Evolutionary conservation across 2,113 vertebrate genomes (phyloP).

Genomic region (Orycteropus afer): DNA sequence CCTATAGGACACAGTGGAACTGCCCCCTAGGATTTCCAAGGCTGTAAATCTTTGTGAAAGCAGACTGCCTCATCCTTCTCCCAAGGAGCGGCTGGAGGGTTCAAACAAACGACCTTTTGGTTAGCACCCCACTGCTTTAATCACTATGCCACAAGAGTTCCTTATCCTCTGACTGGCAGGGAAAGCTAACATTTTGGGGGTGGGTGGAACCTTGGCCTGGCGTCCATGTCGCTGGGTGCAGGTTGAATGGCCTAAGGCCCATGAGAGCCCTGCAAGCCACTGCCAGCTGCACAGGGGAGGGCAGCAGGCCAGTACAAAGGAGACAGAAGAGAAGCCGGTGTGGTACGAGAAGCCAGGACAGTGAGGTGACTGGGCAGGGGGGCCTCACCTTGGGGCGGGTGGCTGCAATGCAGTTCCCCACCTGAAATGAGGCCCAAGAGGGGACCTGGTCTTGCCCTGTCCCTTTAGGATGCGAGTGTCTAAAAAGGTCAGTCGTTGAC

Average conservation of each 20-base stretch:
- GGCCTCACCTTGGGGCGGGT: background rate
- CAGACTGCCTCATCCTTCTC: too few relatives aligned
- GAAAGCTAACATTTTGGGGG: background rate
- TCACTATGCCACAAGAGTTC: too few relatives aligned
- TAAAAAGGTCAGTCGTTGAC: background rate
- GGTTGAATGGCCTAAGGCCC: background rate
- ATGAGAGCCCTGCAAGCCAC: background rate
- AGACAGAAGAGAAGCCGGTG: background rate
- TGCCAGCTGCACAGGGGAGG: background rate
- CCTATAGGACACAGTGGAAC: too few relatives aligned
- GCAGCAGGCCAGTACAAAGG: background rate
- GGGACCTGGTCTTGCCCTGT: background rate
- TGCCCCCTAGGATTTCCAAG: too few relatives aligned
- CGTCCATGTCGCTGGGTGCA: background rate
- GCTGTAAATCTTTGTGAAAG: too few relatives aligned
- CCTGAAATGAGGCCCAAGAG: background rate
- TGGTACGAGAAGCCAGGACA: background rate
- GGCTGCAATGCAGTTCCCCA: background rate
- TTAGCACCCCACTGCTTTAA: too few relatives aligned
- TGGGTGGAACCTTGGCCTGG: background rate
- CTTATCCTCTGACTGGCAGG: background rate
- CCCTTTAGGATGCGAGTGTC: background rate
- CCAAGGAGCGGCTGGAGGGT: too few relatives aligned
- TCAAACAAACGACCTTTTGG: too few relatives aligned
- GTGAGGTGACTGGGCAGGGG: background rate